Evolutionary conservation across 1,140 invertebrate species (phyloP).

Genomic region (Plutomurus gul): DNA sequence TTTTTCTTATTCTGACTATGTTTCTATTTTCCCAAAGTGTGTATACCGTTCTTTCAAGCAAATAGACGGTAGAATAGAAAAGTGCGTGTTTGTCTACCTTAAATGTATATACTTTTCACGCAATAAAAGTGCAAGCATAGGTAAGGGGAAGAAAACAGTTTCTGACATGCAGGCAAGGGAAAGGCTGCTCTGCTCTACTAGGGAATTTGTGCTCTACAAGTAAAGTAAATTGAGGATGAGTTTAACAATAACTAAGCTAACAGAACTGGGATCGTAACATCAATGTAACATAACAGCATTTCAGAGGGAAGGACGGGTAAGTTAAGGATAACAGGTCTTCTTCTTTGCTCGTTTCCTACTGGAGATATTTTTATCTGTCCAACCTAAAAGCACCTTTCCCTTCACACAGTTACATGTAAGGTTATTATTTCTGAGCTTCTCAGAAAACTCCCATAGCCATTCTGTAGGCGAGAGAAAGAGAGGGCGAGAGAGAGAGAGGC

Average conservation of each 20-base stretch:
- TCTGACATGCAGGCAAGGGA: too few species aligned
- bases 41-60: too few species aligned
- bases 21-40: neutral
- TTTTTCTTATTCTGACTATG: neutral
- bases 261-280: too few species aligned
- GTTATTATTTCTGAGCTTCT: neutral
- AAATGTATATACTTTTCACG: too few species aligned
- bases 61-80: too few species aligned
- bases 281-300: neutral
- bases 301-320: neutral
- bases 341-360: neutral
- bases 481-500: too few species aligned
- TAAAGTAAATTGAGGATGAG: neutral
- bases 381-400: neutral
- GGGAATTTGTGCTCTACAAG: neutral
- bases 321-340: neutral
- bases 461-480: too few species aligned
- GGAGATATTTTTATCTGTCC: neutral
- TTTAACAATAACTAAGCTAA: constrained; percentile 18
- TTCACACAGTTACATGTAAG: neutral
- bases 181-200: neutral
- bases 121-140: too few species aligned
- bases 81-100: too few species aligned
- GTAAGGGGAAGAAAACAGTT: too few species aligned
- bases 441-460: neutral